Evolutionary conservation across 2,888 invertebrate species (phyloP).

Genomic region (Latrodectus hesperus): DNA sequence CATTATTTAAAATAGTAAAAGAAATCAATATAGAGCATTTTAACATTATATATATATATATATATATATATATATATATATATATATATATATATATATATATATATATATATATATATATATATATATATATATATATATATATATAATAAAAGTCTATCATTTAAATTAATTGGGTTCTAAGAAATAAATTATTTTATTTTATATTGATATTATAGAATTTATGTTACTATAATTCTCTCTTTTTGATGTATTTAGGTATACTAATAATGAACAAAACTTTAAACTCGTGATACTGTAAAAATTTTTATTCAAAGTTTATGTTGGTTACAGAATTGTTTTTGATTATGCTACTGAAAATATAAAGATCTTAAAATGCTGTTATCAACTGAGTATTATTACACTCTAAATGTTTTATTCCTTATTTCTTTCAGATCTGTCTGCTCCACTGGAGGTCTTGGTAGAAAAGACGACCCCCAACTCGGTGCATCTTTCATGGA

Average conservation of each 20-base stretch:
- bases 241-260: no score
- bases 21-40: no score
- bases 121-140: neutral
- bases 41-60: neutral
- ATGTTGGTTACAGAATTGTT: neutral
- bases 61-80: neutral
- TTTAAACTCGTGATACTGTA: no score
- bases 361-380: neutral
- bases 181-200: no score
- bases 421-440: constrained; percentile 42
- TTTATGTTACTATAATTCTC: no score
- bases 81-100: neutral
- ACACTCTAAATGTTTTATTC: neutral
- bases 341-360: neutral
- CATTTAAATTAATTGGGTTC: no score
- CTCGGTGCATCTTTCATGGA: constrained; percentile 56
- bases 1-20: no score
- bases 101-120: neutral
- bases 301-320: no score
- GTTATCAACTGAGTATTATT: neutral
- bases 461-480: constrained; percentile 46
- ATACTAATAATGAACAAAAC: no score
- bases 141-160: no score
- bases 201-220: no score
- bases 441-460: constrained; percentile 54